Evolutionary conservation across 1,140 invertebrate species (phyloP).

Genomic region (Meloidogyne hapla): DNA sequence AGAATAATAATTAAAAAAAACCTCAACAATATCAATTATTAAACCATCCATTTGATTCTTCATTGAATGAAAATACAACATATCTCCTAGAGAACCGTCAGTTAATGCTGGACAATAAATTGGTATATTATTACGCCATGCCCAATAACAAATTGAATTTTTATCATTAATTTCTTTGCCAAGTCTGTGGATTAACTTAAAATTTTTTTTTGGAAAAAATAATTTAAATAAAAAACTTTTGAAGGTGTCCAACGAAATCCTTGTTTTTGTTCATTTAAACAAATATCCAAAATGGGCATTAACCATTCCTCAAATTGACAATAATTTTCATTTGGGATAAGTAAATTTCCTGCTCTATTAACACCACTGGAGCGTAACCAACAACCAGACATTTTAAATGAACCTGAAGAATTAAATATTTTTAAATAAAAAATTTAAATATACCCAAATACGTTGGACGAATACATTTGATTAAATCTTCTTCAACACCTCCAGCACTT

Average conservation of each 20-base stretch:
- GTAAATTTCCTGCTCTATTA: conserved; percentile 93
- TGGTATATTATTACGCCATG: conserved; percentile 92
- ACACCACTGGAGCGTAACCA: conserved; percentile 80
- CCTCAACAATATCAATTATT: conserved; percentile 86
- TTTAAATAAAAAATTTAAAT: conserved; percentile 67
- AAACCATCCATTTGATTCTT: conserved; percentile 86
- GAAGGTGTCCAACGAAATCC: conserved; percentile 81
- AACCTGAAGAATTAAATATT: conserved; percentile 43
- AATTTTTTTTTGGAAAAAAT: conserved; percentile 17
- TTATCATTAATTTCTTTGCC: conserved; percentile 87
- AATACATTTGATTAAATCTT: conserved; percentile 98
- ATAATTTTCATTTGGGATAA: conserved; percentile 98
- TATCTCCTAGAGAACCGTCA: conserved; percentile 96
- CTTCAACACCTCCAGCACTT: conserved; percentile 95
- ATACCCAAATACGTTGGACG: conserved; percentile 85
- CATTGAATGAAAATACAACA: conserved; percentile 98
- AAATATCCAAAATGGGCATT: conserved; percentile 85
- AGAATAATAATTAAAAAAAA: conserved; percentile 66
- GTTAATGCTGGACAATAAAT: conserved; percentile 96
- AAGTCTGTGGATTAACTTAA: conserved; percentile 73
- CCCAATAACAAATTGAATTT: conserved; percentile 95
- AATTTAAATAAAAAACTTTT: conserved; percentile 37
- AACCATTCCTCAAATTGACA: conserved; percentile 97
- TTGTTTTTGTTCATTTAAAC: conserved; percentile 81
- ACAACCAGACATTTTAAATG: conserved; percentile 65